Conservation (phyloP, 2,888 invertebrate genomes). For the Brenthis hecate region DNA sequence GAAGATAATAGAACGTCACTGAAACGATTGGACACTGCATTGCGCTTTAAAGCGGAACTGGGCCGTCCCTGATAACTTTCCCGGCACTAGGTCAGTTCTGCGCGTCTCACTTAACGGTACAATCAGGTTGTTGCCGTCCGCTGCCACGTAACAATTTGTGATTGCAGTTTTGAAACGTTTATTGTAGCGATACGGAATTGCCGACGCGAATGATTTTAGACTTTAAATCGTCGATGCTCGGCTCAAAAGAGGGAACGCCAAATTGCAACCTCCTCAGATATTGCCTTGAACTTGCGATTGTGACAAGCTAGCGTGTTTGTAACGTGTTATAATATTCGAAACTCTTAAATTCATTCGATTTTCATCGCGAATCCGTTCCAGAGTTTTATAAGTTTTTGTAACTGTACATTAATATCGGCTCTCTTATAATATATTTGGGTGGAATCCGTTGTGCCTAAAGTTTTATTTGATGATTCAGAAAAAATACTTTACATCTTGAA, state of each 20-base stretch:
- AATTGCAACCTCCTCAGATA: conserved; percentile 25
- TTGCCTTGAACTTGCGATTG: conserved; percentile 65
- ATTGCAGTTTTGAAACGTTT: conserved; percentile 75
- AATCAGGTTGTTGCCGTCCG: conserved; percentile 77
- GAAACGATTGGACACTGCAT: conserved; percentile 43
- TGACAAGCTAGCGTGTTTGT: conserved; percentile 34
- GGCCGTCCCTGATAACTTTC: conserved; percentile 75
- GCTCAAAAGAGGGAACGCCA: conserved; percentile 14
- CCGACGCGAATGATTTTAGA: conserved; percentile 48
- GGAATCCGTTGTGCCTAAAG: neutral
- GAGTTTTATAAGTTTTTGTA: conserved; percentile 34
- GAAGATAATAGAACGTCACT: conserved; percentile 49
- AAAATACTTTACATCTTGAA: too few relatives aligned
- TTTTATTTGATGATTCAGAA: too few relatives aligned
- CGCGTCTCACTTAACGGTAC: conserved; percentile 78
- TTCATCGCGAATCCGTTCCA: conserved; percentile 37
- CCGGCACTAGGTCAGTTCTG: conserved; percentile 81
- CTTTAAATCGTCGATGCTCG: conserved; percentile 48
- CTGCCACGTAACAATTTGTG: conserved; percentile 73
- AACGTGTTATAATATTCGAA: conserved; percentile 33
- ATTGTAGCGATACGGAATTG: conserved; percentile 54
- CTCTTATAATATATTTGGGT: neutral
- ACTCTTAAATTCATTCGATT: conserved; percentile 31
- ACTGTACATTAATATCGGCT: conserved; percentile 34
- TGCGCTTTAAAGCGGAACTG: conserved; percentile 66